These are phyloP conservation scores for Gallinago nigripennis DNA, from an alignment of 2,797 vertebrate genomes.

Conservation along the genomic window DNA sequence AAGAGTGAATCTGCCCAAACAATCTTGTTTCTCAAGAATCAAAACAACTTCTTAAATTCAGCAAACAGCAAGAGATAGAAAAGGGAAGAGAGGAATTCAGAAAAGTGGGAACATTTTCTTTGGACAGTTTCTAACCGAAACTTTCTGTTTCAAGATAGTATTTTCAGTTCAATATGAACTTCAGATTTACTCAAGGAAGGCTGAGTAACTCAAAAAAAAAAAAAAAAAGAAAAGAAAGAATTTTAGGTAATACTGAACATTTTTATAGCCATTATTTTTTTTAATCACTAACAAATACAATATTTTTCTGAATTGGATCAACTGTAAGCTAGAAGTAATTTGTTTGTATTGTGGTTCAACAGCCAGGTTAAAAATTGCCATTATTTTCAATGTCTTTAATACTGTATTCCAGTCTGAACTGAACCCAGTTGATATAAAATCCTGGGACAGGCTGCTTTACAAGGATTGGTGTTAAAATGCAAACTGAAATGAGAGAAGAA, in stretches of 20 bases:
- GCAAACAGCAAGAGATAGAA: background rate
- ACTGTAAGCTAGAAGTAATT: background rate
- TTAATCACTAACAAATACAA: background rate
- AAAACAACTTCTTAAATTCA: background rate
- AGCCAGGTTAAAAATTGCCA: background rate
- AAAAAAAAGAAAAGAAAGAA: background rate
- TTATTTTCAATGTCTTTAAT: background rate
- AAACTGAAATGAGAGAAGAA: background rate
- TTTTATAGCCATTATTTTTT: background rate
- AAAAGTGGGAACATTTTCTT: background rate
- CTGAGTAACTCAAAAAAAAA: background rate
- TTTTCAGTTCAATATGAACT: background rate
- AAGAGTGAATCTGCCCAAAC: background rate
- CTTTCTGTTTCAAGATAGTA: background rate
- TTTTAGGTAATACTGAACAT: background rate
- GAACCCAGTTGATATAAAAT: background rate
- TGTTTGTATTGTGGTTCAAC: background rate
- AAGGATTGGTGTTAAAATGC: background rate
- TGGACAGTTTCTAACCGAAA: background rate
- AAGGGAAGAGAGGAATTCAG: background rate
- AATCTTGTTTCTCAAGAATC: background rate
- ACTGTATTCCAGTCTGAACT: background rate
- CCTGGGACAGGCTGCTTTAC: background rate
- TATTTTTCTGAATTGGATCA: background rate
- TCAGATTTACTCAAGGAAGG: background rate